Conservation (phyloP, 2,888 invertebrate genomes). For the Catocala nupta region DNA sequence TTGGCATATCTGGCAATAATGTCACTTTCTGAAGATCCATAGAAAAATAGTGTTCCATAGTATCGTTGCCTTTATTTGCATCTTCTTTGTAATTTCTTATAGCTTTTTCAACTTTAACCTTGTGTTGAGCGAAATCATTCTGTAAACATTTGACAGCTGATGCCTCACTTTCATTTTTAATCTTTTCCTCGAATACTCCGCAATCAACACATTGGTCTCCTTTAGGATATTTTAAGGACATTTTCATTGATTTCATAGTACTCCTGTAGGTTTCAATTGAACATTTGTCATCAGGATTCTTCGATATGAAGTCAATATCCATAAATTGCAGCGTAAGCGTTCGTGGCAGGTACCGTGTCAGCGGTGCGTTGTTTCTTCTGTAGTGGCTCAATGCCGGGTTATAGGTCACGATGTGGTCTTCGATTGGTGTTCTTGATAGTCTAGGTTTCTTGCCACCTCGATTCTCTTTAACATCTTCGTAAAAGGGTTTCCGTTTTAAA, state of each 20-base stretch:
- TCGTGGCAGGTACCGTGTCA: conserved; percentile 27
- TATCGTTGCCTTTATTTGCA: conserved; percentile 14
- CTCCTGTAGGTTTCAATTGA: conserved; percentile 6
- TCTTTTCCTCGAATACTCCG: conserved; percentile 23
- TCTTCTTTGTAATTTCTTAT: conserved; percentile 26
- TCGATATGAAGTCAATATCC: conserved; percentile 25
- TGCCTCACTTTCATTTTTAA: conserved; percentile 14
- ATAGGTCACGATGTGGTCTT: conserved; percentile 30
- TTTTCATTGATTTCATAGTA: conserved; percentile 30
- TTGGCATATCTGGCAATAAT: conserved; percentile 28
- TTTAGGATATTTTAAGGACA: conserved; percentile 32
- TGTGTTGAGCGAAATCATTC: conserved; percentile 21
- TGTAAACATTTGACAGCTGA: conserved; percentile 4
- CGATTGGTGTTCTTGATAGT: conserved; percentile 23
- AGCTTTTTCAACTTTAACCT: conserved; percentile 23
- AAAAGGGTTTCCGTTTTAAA: conserved; percentile 21
- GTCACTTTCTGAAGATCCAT: conserved; percentile 33
- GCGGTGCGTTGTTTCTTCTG: conserved; percentile 27
- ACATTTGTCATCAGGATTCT: conserved; percentile 26
- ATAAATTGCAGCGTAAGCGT: conserved; percentile 30
- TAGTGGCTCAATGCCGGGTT: conserved; percentile 10
- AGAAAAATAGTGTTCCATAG: conserved; percentile 20
- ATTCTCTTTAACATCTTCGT: conserved; percentile 26
- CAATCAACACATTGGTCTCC: conserved; percentile 28
- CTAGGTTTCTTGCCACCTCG: conserved; percentile 29